phyloP scores from a whole-genome alignment of 1,140 invertebrate species.

The Cataglyphis hispanica region DNA sequence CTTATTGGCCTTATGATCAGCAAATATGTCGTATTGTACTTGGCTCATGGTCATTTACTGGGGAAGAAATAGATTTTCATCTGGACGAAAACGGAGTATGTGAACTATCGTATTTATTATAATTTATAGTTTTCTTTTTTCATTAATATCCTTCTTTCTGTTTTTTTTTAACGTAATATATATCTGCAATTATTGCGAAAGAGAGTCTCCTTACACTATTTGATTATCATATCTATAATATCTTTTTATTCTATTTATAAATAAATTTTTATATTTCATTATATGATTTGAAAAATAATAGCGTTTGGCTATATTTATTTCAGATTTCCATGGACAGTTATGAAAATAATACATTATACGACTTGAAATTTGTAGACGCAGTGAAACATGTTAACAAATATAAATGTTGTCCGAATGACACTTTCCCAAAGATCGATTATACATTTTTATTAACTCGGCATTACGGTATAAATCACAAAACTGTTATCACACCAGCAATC shows the following conservation, averaged over 20 bases:
- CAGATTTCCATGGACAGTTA: slow-evolving; percentile 61
- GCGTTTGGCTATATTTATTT: not conserved
- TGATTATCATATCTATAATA: not conserved
- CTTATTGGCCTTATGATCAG: slow-evolving; percentile 83
- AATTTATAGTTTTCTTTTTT: not conserved
- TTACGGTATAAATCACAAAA: slow-evolving; percentile 78
- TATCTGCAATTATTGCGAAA: not conserved
- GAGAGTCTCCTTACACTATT: not conserved
- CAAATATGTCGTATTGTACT: slow-evolving; percentile 82
- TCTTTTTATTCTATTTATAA: not conserved
- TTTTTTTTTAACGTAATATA: not conserved
- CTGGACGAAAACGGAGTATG: slow-evolving; percentile 75
- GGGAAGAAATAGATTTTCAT: slow-evolving; percentile 88
- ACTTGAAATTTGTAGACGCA: slow-evolving; percentile 76
- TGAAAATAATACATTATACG: slow-evolving; percentile 77
- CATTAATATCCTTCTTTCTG: not conserved
- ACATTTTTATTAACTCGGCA: slow-evolving; percentile 85
- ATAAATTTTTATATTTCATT: not conserved
- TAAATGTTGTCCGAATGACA: slow-evolving; percentile 84
- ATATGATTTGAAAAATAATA: slow-evolving; percentile 15
- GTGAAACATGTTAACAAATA: slow-evolving; percentile 77
- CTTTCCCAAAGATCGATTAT: slow-evolving; percentile 85
- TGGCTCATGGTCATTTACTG: slow-evolving; percentile 88
- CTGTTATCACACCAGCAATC: slow-evolving; percentile 85
- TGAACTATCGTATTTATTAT: not conserved